These are phyloP conservation scores for Podargus strigoides DNA, from an alignment of 2,797 vertebrate species.

Conservation along the genomic window DNA sequence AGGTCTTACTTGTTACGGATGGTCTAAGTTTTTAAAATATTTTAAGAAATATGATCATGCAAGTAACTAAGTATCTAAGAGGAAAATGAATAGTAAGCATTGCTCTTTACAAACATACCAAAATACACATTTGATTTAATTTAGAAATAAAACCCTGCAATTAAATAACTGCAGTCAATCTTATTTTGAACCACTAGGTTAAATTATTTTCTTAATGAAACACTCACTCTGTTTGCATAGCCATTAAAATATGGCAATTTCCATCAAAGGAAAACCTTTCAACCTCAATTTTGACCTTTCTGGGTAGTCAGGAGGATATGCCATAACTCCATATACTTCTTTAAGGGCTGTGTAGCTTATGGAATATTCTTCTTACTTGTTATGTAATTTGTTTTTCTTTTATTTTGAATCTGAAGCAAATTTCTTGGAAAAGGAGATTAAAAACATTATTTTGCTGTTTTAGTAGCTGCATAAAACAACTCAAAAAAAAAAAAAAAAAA, in stretches of 20 bases:
- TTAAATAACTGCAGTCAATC: background rate
- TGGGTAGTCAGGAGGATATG: background rate
- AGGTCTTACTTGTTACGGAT: rapidly evolving
- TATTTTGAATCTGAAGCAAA: background rate
- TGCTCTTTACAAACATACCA: background rate
- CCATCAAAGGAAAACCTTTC: background rate
- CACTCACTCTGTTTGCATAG: background rate
- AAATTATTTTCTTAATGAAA: background rate
- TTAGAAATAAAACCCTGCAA: background rate
- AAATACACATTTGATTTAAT: background rate
- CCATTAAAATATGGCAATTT: background rate
- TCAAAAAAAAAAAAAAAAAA: too few species aligned
- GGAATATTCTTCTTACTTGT: background rate
- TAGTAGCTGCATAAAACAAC: background rate
- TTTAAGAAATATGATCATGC: background rate
- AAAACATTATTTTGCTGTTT: background rate
- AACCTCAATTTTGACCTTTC: background rate
- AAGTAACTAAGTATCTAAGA: background rate
- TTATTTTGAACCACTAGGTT: background rate
- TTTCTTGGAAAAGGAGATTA: background rate
- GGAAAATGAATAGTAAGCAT: background rate
- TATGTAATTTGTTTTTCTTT: background rate
- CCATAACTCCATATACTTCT: background rate
- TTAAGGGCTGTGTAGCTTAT: background rate
- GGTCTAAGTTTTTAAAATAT: background rate